Percentiles rank a stretch among this genome's conserved stretches.
phyloP scores from a whole-genome alignment of 2,888 invertebrate genomes.

The Synanthedon andrenaeformis region DNA sequence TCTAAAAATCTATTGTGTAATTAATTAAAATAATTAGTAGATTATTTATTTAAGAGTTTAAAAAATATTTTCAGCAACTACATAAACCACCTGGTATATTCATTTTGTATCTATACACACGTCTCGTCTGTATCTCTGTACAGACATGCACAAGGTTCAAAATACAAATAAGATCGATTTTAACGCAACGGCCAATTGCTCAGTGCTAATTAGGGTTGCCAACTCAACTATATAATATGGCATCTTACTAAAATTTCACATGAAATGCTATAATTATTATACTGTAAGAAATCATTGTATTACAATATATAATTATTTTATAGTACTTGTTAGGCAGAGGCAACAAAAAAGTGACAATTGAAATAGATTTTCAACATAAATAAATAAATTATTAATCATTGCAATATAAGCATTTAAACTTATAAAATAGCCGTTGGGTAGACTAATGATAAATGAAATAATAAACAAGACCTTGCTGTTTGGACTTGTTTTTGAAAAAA shows the following conservation, averaged over 20 bases:
- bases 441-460: no score
- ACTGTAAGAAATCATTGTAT: no score
- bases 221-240: background rate
- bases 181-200: conserved; percentile 20
- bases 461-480: no score
- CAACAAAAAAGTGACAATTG: no score
- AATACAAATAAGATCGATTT: background rate
- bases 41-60: background rate
- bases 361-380: no score
- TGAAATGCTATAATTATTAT: background rate
- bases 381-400: no score
- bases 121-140: background rate
- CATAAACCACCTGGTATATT: conserved; percentile 17
- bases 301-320: no score
- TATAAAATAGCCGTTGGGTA: no score
- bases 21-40: conserved; percentile 8
- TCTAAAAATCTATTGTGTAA: conserved; percentile 35
- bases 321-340: no score
- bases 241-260: background rate
- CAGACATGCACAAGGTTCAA: background rate
- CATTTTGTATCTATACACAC: conserved; percentile 22
- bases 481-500: no score
- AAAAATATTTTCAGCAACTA: background rate
- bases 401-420: no score
- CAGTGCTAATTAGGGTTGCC: conserved; percentile 14